Evolutionary conservation across 2,888 invertebrate species (phyloP).

Genomic region (Leptura quadrifasciata): DNA sequence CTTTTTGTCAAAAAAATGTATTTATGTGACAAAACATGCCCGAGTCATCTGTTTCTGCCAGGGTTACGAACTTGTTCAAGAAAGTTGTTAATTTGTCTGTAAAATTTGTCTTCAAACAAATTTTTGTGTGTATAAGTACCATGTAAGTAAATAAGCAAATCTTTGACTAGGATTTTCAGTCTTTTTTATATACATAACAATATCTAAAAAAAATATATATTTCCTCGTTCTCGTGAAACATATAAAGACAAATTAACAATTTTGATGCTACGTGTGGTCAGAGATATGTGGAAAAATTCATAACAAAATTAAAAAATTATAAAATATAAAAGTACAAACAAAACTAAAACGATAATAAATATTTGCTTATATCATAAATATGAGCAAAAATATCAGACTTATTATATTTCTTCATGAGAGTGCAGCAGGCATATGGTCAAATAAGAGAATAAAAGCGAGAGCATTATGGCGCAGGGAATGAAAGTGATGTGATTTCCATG

Average conservation of each 20-base stretch:
- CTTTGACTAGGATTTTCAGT: constrained; percentile 54
- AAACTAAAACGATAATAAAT: constrained; percentile 51
- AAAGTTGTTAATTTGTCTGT: constrained; percentile 52
- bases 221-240: constrained; percentile 39
- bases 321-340: constrained; percentile 58
- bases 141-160: constrained; percentile 29
- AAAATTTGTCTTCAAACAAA: constrained; percentile 38
- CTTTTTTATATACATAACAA: constrained; percentile 44
- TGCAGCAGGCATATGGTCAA: constrained; percentile 28
- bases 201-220: constrained; percentile 45
- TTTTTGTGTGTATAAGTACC: constrained; percentile 14
- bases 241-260: constrained; percentile 54
- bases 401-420: constrained; percentile 39
- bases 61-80: constrained; percentile 11
- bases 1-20: neutral
- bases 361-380: constrained; percentile 57
- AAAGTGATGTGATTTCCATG: constrained; percentile 12
- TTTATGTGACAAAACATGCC: neutral
- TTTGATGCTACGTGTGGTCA: constrained; percentile 42
- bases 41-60: constrained; percentile 9
- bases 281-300: constrained; percentile 49
- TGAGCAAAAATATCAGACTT: constrained; percentile 67
- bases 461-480: constrained; percentile 7
- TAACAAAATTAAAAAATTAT: constrained; percentile 55
- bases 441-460: neutral